Base-by-base conservation (phyloP, 1,140 invertebrate species). In the Portunus trituberculatus region DNA sequence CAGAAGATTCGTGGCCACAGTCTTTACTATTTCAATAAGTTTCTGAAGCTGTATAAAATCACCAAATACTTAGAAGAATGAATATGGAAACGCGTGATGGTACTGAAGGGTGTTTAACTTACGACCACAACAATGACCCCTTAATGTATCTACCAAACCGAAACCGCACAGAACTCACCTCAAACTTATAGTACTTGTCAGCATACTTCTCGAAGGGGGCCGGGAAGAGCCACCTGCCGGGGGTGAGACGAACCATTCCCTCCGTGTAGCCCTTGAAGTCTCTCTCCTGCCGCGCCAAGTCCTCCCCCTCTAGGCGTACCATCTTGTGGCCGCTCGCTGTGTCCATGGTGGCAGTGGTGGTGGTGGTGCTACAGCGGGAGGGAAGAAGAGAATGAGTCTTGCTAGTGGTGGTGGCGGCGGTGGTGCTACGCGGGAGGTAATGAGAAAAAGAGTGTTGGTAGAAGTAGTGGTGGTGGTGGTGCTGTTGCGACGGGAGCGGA, bases 211-310 rank as follows among this genome's bases (percentile, higher is more conserved):
- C 39, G 45, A 83, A 94, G 31, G 59, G 0, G 10, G 94, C 29
- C 0, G 94, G 89, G 67, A 94, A 91, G 32, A 94, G 32, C 94
- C 94, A 94, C 32, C 76, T 91, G 16, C 94, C 94, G 88, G 94
- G 94, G 7, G n/a, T 67, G 59, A 94, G 88, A 28, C 88, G 94
- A 48, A 94, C 76, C 28, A 94, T 12, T 20, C 94, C 88, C 14
- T 83, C 88, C 25, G 67, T 91, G 89, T 94, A 94, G 25, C 94
- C 94, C 32, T 83, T 20, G 6, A 29, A 94, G 76, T 94, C 94
- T 88, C 32, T 82, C 89, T 84, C 16, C 88, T 91, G 88, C 67
- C 45, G 88, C 45, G 20, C 88, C 67, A 46, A 20, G n/a, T 94
- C 94, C 59, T 91, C 32, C 46, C 89, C 94, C 89, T 91, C 89